Base-by-base conservation (phyloP, 2,888 invertebrate species). In the Agriopis marginaria region DNA sequence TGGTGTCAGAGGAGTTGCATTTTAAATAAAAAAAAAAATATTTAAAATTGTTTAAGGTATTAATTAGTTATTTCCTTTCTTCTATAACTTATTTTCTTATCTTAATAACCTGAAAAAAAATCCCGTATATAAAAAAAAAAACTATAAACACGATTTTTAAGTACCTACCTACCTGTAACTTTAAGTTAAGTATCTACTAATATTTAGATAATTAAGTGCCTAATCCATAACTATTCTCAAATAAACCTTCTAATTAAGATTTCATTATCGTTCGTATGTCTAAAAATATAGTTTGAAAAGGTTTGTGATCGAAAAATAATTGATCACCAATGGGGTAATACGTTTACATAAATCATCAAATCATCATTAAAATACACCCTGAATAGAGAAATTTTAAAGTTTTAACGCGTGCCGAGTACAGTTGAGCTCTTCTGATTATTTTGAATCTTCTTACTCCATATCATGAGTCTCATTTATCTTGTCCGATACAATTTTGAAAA, bases 251-350 rank as follows among this genome's bases (percentile, higher is more conserved):
- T 39, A 39, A 54, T 32, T 39, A 39, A 4, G 54, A 54, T 54
- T 54, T 9, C n/a, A 40, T 8, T 40, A n/a, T 39, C 3, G 3
- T 54, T n/a, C 39, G 40, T 14, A 40, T 51, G 4, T 51, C 51
- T 32, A 12, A 11, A n/a, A 14, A 54, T 14, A 54, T 54, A n/a
- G 8, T 54, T n/a, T 11, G 51, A 32, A 39, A 40, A 54, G 40
- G n/a, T 32, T 54, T 54, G 54, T 3, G 32, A 59, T 66, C 54
- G 50, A 8, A 44, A 62, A 62, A 56, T 66, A 60, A 66, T 60
- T 53, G 50, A 50, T 56, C 32, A 56, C 11, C 44, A 49, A 45
- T 23, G 39, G 44, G 51, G 60, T 53, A 55, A 49, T 53, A 32
- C 11, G 32, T 32, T 44, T 51, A 32, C 42, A 17, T 17, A 66